Conservation (phyloP, 1,140 invertebrate genomes). For the Drosophila rufa region DNA sequence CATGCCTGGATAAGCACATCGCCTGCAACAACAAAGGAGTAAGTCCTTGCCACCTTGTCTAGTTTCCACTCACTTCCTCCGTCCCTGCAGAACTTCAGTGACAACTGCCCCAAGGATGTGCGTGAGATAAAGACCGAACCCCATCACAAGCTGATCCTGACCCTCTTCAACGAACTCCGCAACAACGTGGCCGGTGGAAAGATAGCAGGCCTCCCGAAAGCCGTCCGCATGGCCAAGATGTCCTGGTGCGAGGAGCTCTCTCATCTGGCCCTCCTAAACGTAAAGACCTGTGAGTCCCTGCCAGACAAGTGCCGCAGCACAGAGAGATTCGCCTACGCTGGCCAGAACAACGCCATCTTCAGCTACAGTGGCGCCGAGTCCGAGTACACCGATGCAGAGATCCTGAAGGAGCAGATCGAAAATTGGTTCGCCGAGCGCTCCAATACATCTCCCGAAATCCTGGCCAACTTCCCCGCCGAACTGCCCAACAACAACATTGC, state of each 20-base stretch:
- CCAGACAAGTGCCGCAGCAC: constrained; percentile 77
- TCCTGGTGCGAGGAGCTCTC: constrained; percentile 70
- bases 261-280: constrained; percentile 54
- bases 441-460: constrained; percentile 57
- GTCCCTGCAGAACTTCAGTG: constrained; percentile 49
- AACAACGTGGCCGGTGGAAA: constrained; percentile 63
- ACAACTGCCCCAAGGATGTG: constrained; percentile 60
- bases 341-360: constrained; percentile 74
- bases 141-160: constrained; percentile 60
- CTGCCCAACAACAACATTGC: constrained; percentile 60
- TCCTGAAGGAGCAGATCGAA: constrained; percentile 71
- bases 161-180: constrained; percentile 61
- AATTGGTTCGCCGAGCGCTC: constrained; percentile 64
- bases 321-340: constrained; percentile 68
- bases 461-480: constrained; percentile 62
- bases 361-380: constrained; percentile 57
- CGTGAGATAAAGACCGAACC: constrained; percentile 34
- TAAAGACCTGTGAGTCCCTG: constrained; percentile 58
- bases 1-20: constrained; percentile 69
- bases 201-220: constrained; percentile 55
- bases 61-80: no score
- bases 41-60: constrained; percentile 4
- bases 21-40: constrained; percentile 75
- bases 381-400: constrained; percentile 64
- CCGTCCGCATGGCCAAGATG: constrained; percentile 71